Evolutionary conservation across 2,888 invertebrate species (phyloP), one percentile per base, ranked within the genome.

Genomic region (Melinopterus prodromus): DNA sequence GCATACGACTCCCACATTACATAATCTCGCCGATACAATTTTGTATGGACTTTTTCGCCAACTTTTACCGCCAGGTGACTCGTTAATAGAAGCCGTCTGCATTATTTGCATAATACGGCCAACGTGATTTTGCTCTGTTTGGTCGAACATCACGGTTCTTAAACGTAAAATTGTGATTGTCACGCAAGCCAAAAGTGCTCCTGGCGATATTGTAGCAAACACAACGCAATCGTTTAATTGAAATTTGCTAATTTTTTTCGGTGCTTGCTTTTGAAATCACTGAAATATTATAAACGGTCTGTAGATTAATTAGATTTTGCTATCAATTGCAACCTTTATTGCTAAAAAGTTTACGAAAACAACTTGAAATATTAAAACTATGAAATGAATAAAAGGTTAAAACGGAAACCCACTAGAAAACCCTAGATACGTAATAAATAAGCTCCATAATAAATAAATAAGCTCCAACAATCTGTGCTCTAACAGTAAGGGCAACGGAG

Each of bases 91-190:
- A 53, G 12, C 53, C 7, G 53, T 53, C 12, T 53, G 53, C 12
- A 53, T 53, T 53, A 53, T 53, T 53, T 53, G 53, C 53, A 53
- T 53, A 53, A 53, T 12, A 4, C 53, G 53, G 53, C 12, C 53
- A 53, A 12, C 5, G 53, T 53, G 53, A 53, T 53, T 9, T 53
- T 53, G 53, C 53, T 53, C 53, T 53, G 53, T 53, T 53, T 53
- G 7, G 53, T 53, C 53, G 53, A 53, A 53, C 53, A 53, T 53
- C 53, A 53, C 53, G 53, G 53, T 53, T 53, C 53, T 53, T 53
- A 53, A 53, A 53, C 53, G 53, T 53, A 53, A 53, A 53, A 53
- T 53, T 53, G 53, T 53, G 53, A 53, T 53, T 53, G 53, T 53
- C 53, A 53, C 53, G 53, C 9, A 53, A 12, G 7, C 53, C 9